These are phyloP conservation scores for Python bivittatus DNA, from an alignment of 2,113 vertebrate genomes.

Conservation along the genomic window DNA sequence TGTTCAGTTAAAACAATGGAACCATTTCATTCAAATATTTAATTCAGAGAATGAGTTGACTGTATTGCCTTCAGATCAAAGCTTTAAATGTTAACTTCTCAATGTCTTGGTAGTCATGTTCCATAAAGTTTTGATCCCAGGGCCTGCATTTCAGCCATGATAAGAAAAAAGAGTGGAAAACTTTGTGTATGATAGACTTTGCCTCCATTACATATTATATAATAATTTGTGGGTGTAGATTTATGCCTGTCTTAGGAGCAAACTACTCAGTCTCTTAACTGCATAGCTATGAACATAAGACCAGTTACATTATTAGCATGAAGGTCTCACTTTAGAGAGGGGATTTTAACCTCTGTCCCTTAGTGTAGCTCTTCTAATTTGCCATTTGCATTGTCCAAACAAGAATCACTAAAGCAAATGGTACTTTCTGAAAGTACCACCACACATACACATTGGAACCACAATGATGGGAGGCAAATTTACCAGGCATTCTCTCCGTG, in stretches of 20 bases:
- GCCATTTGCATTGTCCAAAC: not conserved
- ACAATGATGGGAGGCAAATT: not conserved
- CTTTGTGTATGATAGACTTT: too few relatives aligned
- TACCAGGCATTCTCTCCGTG: not conserved
- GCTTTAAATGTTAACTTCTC: too few relatives aligned
- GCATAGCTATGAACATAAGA: not conserved
- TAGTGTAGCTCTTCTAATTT: not conserved
- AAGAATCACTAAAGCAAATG: not conserved
- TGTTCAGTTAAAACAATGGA: too few relatives aligned
- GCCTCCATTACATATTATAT: not conserved
- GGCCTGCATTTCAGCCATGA: too few relatives aligned
- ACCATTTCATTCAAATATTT: too few relatives aligned
- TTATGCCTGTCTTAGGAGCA: not conserved
- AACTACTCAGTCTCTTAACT: not conserved
- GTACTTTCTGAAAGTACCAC: not conserved
- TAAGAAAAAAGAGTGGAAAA: too few relatives aligned
- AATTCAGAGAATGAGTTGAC: too few relatives aligned
- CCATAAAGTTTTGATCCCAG: too few relatives aligned
- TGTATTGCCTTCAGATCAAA: too few relatives aligned
- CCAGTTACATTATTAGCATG: not conserved
- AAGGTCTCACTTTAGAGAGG: not conserved
- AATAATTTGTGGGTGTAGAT: not conserved
- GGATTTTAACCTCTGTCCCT: not conserved
- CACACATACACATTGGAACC: not conserved
- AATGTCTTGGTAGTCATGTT: too few relatives aligned